Base-by-base conservation (phyloP, 2,888 invertebrate genomes). In the Venustoraphidia nigricollis region DNA sequence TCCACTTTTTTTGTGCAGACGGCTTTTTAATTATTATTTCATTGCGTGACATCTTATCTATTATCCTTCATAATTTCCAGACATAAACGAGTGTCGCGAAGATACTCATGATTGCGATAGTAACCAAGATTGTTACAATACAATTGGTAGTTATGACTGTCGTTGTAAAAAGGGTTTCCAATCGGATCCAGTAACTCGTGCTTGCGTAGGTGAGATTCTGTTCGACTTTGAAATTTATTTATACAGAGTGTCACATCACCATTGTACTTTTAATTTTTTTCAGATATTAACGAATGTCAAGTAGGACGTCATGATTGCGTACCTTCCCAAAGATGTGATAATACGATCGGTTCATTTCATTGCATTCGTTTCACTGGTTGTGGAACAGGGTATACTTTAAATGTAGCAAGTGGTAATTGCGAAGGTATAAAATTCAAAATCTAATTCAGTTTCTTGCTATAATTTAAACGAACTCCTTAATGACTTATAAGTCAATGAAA, bases 321-420 rank as follows among this genome's bases (percentile, higher is more conserved):
- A 3, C 68, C 78, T 1, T 77, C 79, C 0, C 89, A 91, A 62
- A 72, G 91, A n/a, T 92, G 91, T 58, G 91, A 91, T 64, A 92
- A 92, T 60, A 89, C 89, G 0, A 76, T 88, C 10, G 92, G 95
- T 0, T 90, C 91, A 1, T 94, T 77, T 63, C 75, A 83, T 17
- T 95, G 95, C 63, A 81, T 90, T 37, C 72, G 93, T 43, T 81
- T 82, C 36, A 76, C 85, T 8, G 85, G 90, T 1, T 97, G 97
- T 63, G 97, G 97, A 1, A 97, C 97, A 0, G 97, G 97, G 0
- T 98, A 97, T 62, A 94, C 93, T 0, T 69, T 96, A 17, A 94
- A 96, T 58, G 85, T 87, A 5, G 80, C 82, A 14, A 85, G 85
- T 3, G 87, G 89, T 38, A 71, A 78, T 46, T 97, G 97, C 63